Base-by-base conservation (phyloP, 2,113 vertebrate genomes). In the Colius striatus region DNA sequence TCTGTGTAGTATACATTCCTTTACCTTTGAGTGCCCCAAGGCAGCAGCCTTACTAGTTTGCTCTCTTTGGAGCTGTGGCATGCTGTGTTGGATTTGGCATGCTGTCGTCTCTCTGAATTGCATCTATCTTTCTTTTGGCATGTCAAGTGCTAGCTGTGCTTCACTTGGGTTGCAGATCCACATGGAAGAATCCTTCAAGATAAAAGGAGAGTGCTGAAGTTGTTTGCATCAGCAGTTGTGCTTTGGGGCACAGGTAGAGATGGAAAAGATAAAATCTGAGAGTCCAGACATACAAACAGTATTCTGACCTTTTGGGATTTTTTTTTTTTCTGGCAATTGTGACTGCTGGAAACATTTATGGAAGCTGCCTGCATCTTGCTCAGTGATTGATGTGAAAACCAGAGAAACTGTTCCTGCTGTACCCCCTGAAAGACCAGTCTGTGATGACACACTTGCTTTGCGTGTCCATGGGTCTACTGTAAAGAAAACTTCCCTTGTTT, bases 1-100 rank as follows among this genome's bases (percentile, higher is more conserved):
- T 90, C 82, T 84, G 68, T 81, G 79, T 55, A 95, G 68, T 45
- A 38, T 60, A 45, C 48, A 45, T 90, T 92, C 85, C 83, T 97
- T 85, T 89, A 86, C 76, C 80, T 95, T 84, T 0, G 6, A 70
- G 88, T 79, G 88, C 88, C 83, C 75, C 73, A 70, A 72, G 87
- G 79, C 85, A 94, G 87, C 72, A 89, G 72, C 72, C 79, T 45
- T 55, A 32, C 65, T 36, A 8, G 61, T 67, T 76, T 57, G 50
- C 66, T 88, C 8, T 2, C 34, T 78, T 71, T 72, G 79, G 76
- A 88, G 84, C 87, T 61, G 67, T 6, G 9, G 76, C 36, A 2
- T 57, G 55, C 91, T 85, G 83, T n/a, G 48, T 65, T 63, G 88
- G 75, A 72, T 58, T 90, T 93, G 95, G 72, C 72, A 27, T 8